Conservation (phyloP, 2,888 invertebrate species). For the Apamea sordens region DNA sequence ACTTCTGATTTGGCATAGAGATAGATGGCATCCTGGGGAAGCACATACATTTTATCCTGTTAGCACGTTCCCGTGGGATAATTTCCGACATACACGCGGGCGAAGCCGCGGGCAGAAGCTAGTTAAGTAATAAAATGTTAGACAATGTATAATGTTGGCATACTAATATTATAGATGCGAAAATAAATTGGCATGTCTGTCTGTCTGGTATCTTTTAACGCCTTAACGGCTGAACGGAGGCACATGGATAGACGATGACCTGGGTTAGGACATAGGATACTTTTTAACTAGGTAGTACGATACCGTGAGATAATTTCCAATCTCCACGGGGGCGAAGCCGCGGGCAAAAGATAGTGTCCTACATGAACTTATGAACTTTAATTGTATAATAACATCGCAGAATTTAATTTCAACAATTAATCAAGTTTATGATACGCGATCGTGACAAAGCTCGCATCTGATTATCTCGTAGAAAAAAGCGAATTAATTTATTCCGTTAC, state of each 20-base stretch:
- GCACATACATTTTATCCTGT: no score
- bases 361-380: slow-evolving; percentile 35
- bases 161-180: neutral
- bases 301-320: neutral
- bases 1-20: no score
- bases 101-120: no score
- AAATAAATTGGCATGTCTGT: neutral
- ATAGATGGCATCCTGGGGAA: no score
- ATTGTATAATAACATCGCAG: slow-evolving; percentile 47
- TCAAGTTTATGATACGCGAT: slow-evolving; percentile 53
- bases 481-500: slow-evolving; percentile 71
- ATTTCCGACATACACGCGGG: no score
- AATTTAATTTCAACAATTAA: slow-evolving; percentile 56
- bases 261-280: neutral
- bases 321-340: neutral
- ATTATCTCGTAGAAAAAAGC: slow-evolving; percentile 61
- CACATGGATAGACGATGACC: neutral
- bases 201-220: neutral
- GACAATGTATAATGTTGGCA: neutral
- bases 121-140: neutral
- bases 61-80: no score
- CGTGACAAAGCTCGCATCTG: slow-evolving; percentile 54
- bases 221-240: neutral
- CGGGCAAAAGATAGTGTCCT: neutral
- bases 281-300: neutral